Evolutionary conservation across 92 coral and sea anemone species (phyloP).

Genomic region (Zoanthus sansibaricus): DNA sequence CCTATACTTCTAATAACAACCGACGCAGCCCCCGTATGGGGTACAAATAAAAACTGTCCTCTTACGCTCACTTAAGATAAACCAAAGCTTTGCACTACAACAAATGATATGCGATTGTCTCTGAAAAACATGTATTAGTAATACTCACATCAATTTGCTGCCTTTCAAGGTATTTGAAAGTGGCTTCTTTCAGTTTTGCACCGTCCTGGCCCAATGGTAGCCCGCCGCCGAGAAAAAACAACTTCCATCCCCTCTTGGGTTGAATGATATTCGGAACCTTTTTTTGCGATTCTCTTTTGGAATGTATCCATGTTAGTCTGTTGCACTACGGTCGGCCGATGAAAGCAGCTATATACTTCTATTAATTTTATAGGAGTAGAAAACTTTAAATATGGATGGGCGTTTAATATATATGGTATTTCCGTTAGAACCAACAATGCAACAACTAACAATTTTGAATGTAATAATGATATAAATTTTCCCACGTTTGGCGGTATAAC

Average conservation of each 20-base stretch:
- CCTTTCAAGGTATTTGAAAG: slow-evolving; percentile 39
- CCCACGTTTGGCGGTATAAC: neutral
- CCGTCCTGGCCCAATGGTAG: slow-evolving; percentile 20
- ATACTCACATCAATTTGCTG: slow-evolving; percentile 32
- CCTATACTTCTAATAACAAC: neutral
- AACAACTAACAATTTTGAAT: no score
- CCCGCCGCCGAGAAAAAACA: slow-evolving; percentile 38
- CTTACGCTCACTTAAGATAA: neutral
- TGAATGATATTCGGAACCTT: slow-evolving; percentile 15
- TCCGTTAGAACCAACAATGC: no score
- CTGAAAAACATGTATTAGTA: neutral
- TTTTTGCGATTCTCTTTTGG: slow-evolving; percentile 10
- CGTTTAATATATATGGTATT: no score
- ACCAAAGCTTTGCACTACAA: slow-evolving; percentile 1
- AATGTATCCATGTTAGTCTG: slow-evolving; percentile 14
- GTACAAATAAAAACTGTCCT: neutral
- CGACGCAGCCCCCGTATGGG: neutral
- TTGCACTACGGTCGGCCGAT: neutral
- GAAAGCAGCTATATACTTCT: neutral
- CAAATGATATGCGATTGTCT: neutral
- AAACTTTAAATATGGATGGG: no score
- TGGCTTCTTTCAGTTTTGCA: slow-evolving; percentile 7
- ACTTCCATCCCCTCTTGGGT: slow-evolving; percentile 39
- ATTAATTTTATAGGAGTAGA: no score
- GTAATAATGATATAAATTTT: neutral